Conservation (phyloP, 2,888 invertebrate genomes). For the Andrena chrysosceles region DNA sequence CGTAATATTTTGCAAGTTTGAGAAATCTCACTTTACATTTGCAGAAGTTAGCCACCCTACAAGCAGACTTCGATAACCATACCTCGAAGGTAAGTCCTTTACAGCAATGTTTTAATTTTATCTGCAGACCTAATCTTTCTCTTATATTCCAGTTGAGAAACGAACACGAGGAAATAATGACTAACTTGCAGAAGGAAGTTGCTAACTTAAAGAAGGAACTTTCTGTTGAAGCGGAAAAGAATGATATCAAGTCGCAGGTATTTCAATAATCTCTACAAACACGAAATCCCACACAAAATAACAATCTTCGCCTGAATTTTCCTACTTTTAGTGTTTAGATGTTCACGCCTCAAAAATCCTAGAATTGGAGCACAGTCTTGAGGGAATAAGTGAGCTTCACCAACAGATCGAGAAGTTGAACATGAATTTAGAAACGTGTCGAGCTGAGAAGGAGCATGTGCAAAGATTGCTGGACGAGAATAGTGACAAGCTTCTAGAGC, state of each 20-base stretch:
- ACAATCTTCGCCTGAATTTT: neutral
- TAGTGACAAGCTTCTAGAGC: slow-evolving; percentile 41
- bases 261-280: slow-evolving; percentile 9
- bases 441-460: slow-evolving; percentile 51
- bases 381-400: slow-evolving; percentile 38
- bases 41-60: slow-evolving; percentile 30
- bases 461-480: slow-evolving; percentile 54
- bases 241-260: slow-evolving; percentile 49
- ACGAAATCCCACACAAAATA: neutral
- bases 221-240: slow-evolving; percentile 14
- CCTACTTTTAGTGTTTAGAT: slow-evolving; percentile 59
- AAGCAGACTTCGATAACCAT: slow-evolving; percentile 37
- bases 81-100: slow-evolving; percentile 35
- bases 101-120: neutral
- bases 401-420: slow-evolving; percentile 57
- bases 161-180: slow-evolving; percentile 41
- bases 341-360: slow-evolving; percentile 51
- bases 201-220: slow-evolving; percentile 22
- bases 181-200: slow-evolving; percentile 11
- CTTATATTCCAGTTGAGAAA: slow-evolving; percentile 39
- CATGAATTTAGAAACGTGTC: slow-evolving; percentile 55
- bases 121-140: neutral
- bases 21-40: slow-evolving; percentile 30
- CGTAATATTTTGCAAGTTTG: neutral
- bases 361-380: slow-evolving; percentile 57